phyloP scores from a whole-genome alignment of 2,888 invertebrate species.

The Amiota minor region DNA sequence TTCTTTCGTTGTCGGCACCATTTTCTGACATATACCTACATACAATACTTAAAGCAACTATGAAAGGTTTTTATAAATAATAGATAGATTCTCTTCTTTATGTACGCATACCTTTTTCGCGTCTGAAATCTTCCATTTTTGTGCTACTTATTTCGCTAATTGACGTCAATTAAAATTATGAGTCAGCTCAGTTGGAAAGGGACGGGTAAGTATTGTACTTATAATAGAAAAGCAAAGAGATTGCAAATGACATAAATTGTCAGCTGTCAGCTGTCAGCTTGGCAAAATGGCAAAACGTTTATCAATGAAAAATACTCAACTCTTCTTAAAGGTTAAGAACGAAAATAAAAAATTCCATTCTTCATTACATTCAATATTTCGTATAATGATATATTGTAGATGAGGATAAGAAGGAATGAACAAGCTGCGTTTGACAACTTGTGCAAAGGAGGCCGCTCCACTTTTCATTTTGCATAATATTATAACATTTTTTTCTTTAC shows the following conservation, averaged over 20 bases:
- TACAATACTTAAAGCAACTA: background rate
- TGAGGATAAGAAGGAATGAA: slow-evolving; percentile 3
- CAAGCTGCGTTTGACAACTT: slow-evolving; percentile 20
- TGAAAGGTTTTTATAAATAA: background rate
- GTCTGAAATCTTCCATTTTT: slow-evolving; percentile 2
- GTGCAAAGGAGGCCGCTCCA: background rate
- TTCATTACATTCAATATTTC: too few species aligned
- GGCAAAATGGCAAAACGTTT: background rate
- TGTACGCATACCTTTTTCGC: background rate
- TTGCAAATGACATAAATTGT: background rate
- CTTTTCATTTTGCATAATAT: background rate
- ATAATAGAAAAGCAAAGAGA: background rate
- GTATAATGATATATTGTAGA: background rate
- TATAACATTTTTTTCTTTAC: background rate
- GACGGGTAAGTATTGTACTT: background rate
- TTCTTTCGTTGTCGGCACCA: background rate
- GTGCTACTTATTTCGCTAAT: slow-evolving; percentile 25
- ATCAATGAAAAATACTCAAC: too few species aligned
- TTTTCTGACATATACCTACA: background rate
- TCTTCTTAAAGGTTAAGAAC: too few species aligned
- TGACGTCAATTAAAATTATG: slow-evolving; percentile 27
- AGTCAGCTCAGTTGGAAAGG: slow-evolving; percentile 8
- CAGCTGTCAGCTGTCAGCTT: background rate
- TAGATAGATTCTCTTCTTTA: background rate
- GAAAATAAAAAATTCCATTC: too few species aligned